A percentile compares a stretch with the other conserved stretches of the same genome.
phyloP scores from a whole-genome alignment of 53 echinoderm and acorn worm species.

The Crossaster papposus region DNA sequence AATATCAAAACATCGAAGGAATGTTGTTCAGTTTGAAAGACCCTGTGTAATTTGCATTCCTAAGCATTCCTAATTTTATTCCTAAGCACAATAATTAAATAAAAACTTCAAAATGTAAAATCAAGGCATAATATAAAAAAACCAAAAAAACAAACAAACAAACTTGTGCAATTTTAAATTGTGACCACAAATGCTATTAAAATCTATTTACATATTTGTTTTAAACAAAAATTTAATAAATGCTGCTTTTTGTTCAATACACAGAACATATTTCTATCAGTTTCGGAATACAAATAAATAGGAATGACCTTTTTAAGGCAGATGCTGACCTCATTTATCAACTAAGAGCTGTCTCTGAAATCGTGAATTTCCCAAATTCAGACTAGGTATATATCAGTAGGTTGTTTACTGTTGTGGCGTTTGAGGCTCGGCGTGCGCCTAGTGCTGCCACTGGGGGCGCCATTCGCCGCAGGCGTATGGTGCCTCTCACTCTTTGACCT shows the following conservation, averaged over 20 bases:
- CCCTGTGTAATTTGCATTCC: neutral
- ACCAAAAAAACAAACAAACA: no score
- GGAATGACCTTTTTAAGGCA: neutral
- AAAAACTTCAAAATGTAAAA: neutral
- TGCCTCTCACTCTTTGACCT: conserved; percentile 56
- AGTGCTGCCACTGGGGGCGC: neutral
- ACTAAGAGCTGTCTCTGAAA: neutral
- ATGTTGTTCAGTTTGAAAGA: neutral
- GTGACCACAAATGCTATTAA: neutral
- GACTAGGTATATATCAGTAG: conserved; percentile 22
- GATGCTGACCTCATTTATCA: neutral
- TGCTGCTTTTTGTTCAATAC: neutral
- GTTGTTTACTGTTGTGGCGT: conserved; percentile 15
- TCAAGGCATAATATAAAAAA: neutral
- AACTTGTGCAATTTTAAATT: neutral
- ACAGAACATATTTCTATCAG: neutral
- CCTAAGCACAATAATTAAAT: neutral
- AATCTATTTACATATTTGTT: neutral
- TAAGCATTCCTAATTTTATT: no score
- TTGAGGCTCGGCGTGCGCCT: conserved; percentile 36
- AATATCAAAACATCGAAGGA: neutral
- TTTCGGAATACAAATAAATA: neutral
- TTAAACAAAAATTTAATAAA: neutral
- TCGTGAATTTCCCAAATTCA: neutral
- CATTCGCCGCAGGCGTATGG: neutral